Base-by-base conservation (phyloP, 2,888 invertebrate species). In the Poecilus cupreus region DNA sequence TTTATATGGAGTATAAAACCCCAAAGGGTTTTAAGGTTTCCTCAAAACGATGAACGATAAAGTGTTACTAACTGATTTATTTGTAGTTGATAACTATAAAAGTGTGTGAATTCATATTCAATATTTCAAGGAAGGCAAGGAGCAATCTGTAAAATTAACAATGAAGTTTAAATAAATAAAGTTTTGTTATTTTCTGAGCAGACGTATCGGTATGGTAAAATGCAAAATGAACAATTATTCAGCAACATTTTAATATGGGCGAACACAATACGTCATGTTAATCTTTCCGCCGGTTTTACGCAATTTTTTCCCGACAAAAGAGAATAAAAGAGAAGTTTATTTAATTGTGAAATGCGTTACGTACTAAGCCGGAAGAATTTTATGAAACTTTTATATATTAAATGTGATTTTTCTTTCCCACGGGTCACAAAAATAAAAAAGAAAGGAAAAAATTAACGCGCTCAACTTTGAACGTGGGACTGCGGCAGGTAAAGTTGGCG, bases 341-440 rank as follows among this genome's bases (percentile, higher is more conserved):
- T 24, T 74, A 74, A 74, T 74, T 74, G 49, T 26, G 24, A 49
- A 51, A 74, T 74, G 74, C 74, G 74, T 74, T 51, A 49, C 26
- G 49, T 51, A 74, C 49, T 74, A 74, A 64, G 26, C 60, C 46
- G 60, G 78, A 78, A 64, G 78, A 39, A 64, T 46, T 24, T 64
- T 64, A 60, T 78, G 60, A 78, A 78, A 60, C 60, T 46, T 78
- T 78, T 43, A 78, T 78, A 57, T 43, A 78, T 78, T 60, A 78
- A 78, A 78, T 64, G 37, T 37, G 60, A 64, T 64, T 78, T 60
- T 78, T 60, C 76, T 76, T 75, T 64, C 46, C 60, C 43, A 60
- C 39, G 64, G 60, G 46, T 26, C 20, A 37, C 46, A 43, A 24
- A 77, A 64, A 46, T 43, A 78, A 79, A 64, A 54, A 78, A 78